phyloP scores from a whole-genome alignment of 2,113 vertebrate genomes.

The Actinemys pallida region DNA sequence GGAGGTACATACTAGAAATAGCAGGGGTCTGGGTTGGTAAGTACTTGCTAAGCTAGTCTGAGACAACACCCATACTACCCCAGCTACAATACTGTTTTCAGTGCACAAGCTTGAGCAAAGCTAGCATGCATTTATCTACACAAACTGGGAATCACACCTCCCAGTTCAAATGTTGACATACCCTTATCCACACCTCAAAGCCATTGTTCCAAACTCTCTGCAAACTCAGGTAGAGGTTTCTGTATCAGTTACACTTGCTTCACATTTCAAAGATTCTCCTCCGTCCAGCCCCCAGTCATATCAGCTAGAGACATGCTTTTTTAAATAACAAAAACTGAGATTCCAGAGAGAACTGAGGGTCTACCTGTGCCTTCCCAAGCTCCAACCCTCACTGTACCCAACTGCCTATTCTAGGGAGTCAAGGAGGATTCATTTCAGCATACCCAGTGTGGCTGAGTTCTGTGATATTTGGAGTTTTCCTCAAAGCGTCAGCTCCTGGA shows the following conservation, averaged over 20 bases:
- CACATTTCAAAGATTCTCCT: background rate
- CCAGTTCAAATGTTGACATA: too few species aligned
- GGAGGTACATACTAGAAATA: too few species aligned
- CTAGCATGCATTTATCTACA: too few species aligned
- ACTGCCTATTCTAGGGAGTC: background rate
- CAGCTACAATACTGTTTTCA: too few species aligned
- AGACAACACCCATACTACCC: too few species aligned
- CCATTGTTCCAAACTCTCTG: background rate
- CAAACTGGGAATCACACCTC: too few species aligned
- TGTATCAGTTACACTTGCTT: background rate
- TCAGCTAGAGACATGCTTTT: background rate
- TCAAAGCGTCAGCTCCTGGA: background rate
- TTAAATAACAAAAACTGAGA: background rate
- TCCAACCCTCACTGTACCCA: background rate
- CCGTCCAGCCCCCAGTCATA: background rate
- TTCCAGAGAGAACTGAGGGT: background rate
- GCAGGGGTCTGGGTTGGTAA: too few species aligned
- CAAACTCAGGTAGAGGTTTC: background rate
- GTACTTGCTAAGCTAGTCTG: too few species aligned
- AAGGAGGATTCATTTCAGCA: conserved; percentile 23
- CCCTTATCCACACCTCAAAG: background rate
- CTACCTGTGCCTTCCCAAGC: background rate
- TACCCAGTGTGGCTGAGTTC: background rate
- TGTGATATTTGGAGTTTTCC: conserved; percentile 26
- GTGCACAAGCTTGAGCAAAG: too few species aligned